Evolutionary conservation across 1,140 invertebrate genomes (phyloP), one percentile per base, ranked within the genome.

Genomic region (Heliconius congener): DNA sequence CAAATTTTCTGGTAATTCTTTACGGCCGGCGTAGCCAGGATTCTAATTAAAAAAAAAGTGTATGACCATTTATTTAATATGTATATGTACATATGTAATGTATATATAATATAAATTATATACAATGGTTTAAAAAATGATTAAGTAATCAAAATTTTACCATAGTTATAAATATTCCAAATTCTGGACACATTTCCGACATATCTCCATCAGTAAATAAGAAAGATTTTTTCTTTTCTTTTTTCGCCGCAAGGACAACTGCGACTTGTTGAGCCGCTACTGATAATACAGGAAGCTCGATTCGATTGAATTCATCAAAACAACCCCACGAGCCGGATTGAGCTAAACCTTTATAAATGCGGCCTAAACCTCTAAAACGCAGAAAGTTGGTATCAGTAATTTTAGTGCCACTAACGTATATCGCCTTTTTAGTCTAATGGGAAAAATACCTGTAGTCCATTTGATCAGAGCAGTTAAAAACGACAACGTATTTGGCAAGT

Each of bases 401-500:
- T 57, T 57, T n/a, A 57, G 42, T 46, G 42, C 16, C n/a, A 57
- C 8, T n/a, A 57, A 11, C 9, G n/a, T 8, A 19, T 57, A 23
- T 23, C 3, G 19, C 9, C 42, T 23, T 9, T 57, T 23, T 23
- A 57, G 8, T 57, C 18, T 52, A 52, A 57, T 23, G 60, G 9
- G 23, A 27, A 66, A 73, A 77, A 78, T 96, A 98, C 95, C 98
- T 96, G 91, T 99, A 99, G 94, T 99, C 99, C 99, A 99, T 99
- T 95, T 99, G 98, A 95, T 99, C 99, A 5, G 98, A 99, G 88
- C 99, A 99, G 95, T 99, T 99, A 94, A 99, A 99, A 1, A 99
- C 98, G 1, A 99, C 98, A 3, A 99, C 98, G 91, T 99, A 99
- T 95, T 99, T 99, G 23, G 98, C 99, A 8, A 99, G 94, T 27